Evolutionary conservation across 1,140 invertebrate genomes (phyloP), one percentile per base, ranked within the genome.

Genomic region (Anastrepha obliqua): DNA sequence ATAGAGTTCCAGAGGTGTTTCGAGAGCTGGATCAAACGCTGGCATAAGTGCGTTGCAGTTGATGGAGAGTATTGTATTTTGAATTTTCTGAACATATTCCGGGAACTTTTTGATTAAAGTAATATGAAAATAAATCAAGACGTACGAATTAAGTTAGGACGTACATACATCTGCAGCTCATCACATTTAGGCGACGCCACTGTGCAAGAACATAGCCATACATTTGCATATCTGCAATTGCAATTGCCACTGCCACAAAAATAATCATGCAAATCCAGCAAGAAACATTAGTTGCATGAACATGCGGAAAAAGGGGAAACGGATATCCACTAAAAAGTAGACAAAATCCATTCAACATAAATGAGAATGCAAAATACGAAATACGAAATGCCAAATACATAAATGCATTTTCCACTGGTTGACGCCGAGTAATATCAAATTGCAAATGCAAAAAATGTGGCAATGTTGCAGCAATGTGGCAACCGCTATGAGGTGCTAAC

Each of bases 301-400:
- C 47, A 58, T 81, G 74, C 47, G 51, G 74, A 81, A 81, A 74
- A 81, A 42, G 29, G 47, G 55, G 74, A 20, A 81, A 81, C 74
- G 74, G 74, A 81, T n/a, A 81, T 58, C 15, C 74, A 55, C 74
- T 55, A 81, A 81, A 81, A 81, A 81, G 74, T 55, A 81, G 74
- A 81, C 74, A 47, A 81, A 55, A 81, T 81, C 74, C 17, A 81
- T 81, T 51, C 74, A 81, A 81, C n/a, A n/a, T 55, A 17, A 81
- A 81, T 81, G 74, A 20, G 47, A 81, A 81, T 81, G 20, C 47
- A 0, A 81, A 81, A 55, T 55, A 55, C 51, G 3, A 81, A 81
- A 55, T 55, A 55, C 51, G 51, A 55, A 55, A 62, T 62, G 60
- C n/a, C 13, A 62, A 17, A 62, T 62, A 5, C 60, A 62, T 62